Evolutionary conservation across 1,140 invertebrate genomes (phyloP).

Genomic region (Dendrolimus kikuchii): DNA sequence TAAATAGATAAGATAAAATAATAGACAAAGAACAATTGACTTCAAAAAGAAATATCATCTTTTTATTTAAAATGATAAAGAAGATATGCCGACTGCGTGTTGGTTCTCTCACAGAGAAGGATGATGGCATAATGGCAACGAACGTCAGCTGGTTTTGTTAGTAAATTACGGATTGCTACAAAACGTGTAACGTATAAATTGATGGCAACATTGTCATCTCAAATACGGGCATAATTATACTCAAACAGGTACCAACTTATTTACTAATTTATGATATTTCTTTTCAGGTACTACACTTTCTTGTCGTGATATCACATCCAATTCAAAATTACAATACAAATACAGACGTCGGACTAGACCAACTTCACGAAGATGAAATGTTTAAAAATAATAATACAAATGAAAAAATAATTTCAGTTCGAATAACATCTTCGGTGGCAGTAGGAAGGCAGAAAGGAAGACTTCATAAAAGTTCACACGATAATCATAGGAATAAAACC

Average conservation of each 20-base stretch:
- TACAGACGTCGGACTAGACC: neutral
- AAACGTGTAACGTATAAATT: too few species aligned
- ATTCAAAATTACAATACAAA: conserved; percentile 16
- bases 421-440: conserved; percentile 68
- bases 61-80: too few species aligned
- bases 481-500: neutral
- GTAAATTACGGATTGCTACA: too few species aligned
- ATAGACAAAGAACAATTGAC: too few species aligned
- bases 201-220: too few species aligned
- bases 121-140: too few species aligned
- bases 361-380: conserved; percentile 18
- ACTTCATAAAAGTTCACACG: conserved; percentile 1
- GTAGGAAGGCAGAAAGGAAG: conserved; percentile 46
- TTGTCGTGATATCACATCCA: conserved; percentile 34
- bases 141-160: too few species aligned
- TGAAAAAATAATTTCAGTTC: conserved; percentile 65
- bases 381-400: conserved; percentile 35
- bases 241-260: neutral
- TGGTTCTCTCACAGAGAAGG: too few species aligned
- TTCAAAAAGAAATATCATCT: too few species aligned
- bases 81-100: too few species aligned
- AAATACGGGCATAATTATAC: too few species aligned
- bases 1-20: too few species aligned
- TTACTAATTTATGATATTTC: conserved; percentile 13
- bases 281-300: conserved; percentile 53